These are phyloP conservation scores for Sylvietta virens DNA, from an alignment of 2,113 vertebrate genomes.

Conservation along the genomic window DNA sequence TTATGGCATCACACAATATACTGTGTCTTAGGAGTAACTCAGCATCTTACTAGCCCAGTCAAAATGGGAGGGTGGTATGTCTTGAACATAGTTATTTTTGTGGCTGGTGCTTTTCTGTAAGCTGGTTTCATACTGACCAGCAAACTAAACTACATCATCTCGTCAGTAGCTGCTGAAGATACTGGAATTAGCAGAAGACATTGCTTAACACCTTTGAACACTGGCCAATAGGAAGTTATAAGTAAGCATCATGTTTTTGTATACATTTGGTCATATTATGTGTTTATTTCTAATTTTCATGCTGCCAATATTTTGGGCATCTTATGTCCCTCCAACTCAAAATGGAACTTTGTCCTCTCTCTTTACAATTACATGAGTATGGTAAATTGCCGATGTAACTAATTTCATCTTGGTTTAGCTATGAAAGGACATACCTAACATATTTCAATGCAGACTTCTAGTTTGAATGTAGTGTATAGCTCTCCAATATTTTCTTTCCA, in stretches of 20 bases:
- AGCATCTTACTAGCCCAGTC: background rate
- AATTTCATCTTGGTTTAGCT: background rate
- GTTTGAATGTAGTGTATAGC: background rate
- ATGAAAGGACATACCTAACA: background rate
- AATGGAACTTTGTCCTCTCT: background rate
- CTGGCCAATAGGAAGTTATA: background rate
- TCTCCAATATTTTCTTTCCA: slow-evolving; percentile 42
- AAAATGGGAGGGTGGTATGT: background rate
- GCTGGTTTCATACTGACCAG: background rate
- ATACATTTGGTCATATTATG: background rate
- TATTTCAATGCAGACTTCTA: slow-evolving; percentile 4
- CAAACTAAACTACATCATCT: background rate
- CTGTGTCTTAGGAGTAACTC: background rate
- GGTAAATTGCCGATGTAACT: background rate
- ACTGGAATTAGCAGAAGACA: background rate
- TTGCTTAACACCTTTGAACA: background rate
- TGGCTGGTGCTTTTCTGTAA: background rate
- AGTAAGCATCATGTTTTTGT: background rate
- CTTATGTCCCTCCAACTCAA: background rate
- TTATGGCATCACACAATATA: background rate
- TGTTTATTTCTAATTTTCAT: background rate
- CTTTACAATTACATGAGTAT: background rate
- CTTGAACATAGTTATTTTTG: background rate
- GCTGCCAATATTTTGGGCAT: background rate
- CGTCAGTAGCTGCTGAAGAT: background rate